A percentile compares a stretch with the other conserved stretches of the same genome.
phyloP scores from a whole-genome alignment of 2,888 invertebrate genomes.

The Netelia virgata region DNA sequence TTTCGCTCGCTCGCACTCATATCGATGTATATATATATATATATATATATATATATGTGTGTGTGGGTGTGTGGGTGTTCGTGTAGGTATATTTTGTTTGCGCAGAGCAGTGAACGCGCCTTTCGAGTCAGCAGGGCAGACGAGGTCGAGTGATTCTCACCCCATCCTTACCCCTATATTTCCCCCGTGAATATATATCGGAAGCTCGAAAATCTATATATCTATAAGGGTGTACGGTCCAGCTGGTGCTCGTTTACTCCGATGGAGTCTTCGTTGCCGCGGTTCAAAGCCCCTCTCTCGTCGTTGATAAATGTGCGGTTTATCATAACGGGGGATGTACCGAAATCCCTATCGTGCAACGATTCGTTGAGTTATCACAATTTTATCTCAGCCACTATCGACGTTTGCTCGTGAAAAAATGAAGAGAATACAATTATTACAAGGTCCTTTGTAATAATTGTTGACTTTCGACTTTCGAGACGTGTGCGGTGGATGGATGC shows the following conservation, averaged over 20 bases:
- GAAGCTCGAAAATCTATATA: background rate
- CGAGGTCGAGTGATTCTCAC: constrained; percentile 42
- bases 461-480: background rate
- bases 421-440: no score
- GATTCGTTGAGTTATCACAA: background rate
- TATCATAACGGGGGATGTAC: background rate
- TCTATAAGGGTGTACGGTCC: background rate
- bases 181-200: constrained; percentile 7
- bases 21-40: constrained; percentile 19
- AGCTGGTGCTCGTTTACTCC: background rate
- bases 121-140: constrained; percentile 30
- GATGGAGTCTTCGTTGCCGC: background rate
- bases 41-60: background rate
- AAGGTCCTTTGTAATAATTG: no score
- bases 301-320: background rate
- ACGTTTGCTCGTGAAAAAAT: no score
- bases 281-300: background rate
- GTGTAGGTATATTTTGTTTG: constrained; percentile 32
- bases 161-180: background rate
- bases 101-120: constrained; percentile 28
- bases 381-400: no score
- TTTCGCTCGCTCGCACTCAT: constrained; percentile 28
- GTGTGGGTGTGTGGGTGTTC: background rate
- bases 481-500: background rate
- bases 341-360: background rate